Evolutionary conservation across 2,888 invertebrate species (phyloP), one percentile per base, ranked within the genome.

Genomic region (Ametastegia equiseti): DNA sequence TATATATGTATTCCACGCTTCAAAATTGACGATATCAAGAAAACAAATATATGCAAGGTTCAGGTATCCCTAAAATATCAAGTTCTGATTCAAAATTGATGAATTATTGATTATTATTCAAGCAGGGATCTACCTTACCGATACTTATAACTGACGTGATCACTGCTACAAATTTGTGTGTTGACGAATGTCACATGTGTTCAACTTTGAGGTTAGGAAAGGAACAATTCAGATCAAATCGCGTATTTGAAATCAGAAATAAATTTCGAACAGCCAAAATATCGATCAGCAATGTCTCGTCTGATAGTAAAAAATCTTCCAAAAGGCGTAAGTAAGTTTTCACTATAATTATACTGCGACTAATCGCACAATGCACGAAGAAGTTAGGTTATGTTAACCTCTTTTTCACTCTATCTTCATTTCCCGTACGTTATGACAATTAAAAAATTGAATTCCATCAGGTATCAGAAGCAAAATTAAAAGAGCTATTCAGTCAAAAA

Each of bases 261-360:
- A 30, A 60, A 15, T 60, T 15, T 5, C 6, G 6, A 60, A 60
- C 15, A 13, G 3, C 4, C 6, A 6, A 60, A 30, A 4, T 30
- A 30, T 30, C 6, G 0, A 1, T 30, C 15, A 15, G 23, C 81
- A 82, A 97, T 97, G 96, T 98, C 98, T 5, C 94, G 98, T 85
- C 93, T 98, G 85, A 97, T 98, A 86, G 94, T 98, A 0, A 98
- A 98, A 92, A 97, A 98, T 93, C 93, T 98, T 83, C 98, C 98
- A 0, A 97, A 96, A 92, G 95, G 94, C 90, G 98, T 97, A 92
- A 93, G 94, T 93, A 83, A 30, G 73, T 39, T 33, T 75, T 23
- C 19, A 79, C 57, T 42, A 69, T 71, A 42, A 80, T 57, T 77
- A 81, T 73, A 54, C 57, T 63, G 15, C 27, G 39, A 80, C 11